Conservation (phyloP, 1,140 invertebrate species). For the Achatina immaculata region DNA sequence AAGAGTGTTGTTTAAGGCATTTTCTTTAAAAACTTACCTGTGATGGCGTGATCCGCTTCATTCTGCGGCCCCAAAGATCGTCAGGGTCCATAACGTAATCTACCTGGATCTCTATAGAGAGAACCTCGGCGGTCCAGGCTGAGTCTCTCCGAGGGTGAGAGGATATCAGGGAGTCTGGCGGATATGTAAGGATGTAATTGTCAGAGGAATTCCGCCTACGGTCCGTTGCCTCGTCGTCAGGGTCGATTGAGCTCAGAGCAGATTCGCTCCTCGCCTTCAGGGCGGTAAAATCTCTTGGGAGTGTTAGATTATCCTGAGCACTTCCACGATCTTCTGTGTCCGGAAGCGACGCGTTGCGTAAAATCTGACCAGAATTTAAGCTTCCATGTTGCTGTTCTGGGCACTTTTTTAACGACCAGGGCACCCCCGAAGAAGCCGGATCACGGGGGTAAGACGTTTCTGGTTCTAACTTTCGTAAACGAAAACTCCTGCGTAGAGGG, state of each 20-base stretch:
- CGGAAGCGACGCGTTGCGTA: background rate
- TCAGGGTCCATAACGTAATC: conserved; percentile 27
- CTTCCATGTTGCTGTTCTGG: background rate
- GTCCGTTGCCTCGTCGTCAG: background rate
- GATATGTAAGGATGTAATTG: background rate
- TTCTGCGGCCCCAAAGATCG: conserved; percentile 6
- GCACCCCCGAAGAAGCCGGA: too few relatives aligned
- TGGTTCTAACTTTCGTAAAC: background rate
- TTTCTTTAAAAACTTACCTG: conserved; percentile 1
- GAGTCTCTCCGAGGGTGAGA: conserved; percentile 3
- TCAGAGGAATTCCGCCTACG: background rate
- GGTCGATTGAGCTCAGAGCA: background rate
- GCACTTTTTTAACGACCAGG: background rate
- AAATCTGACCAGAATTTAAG: background rate
- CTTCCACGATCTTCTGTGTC: background rate
- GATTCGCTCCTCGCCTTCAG: background rate
- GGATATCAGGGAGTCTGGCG: background rate
- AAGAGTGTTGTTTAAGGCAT: too few relatives aligned
- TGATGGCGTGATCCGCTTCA: background rate
- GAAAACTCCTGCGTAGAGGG: background rate
- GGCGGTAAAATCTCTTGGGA: background rate
- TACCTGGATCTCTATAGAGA: conserved; percentile 27
- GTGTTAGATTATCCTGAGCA: background rate
- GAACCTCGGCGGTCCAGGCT: conserved; percentile 29
- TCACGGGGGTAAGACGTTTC: too few relatives aligned